A percentile compares a stretch with the other conserved stretches of the same genome.
phyloP scores from a whole-genome alignment of 2,113 vertebrate species.

The Rhinolophus ferrumequinum region DNA sequence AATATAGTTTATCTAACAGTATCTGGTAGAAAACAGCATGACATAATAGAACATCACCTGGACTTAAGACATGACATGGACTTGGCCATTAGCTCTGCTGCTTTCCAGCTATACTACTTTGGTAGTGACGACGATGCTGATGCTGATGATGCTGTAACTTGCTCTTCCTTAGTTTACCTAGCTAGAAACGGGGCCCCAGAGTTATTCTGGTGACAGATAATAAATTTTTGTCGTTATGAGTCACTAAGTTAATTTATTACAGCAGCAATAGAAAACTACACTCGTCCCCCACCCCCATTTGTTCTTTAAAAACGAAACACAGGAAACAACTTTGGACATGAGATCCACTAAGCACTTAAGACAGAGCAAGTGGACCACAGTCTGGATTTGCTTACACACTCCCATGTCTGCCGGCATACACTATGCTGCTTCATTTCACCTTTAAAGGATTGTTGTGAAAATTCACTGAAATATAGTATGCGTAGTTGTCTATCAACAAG shows the following conservation, averaged over 20 bases:
- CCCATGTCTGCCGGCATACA: neutral
- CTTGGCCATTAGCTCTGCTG: neutral
- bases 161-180: neutral
- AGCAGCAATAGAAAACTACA: neutral
- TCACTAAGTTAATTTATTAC: neutral
- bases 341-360: neutral
- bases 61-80: neutral
- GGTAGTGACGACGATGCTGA: neutral
- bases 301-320: neutral
- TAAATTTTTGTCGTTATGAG: neutral
- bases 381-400: neutral
- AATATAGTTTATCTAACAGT: neutral
- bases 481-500: neutral
- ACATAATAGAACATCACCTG: neutral
- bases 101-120: neutral
- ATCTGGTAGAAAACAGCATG: neutral
- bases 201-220: neutral
- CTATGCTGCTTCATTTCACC: neutral
- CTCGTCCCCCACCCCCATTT: neutral
- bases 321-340: neutral
- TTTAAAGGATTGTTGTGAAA: neutral
- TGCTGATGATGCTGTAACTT: neutral
- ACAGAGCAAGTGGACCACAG: slow-evolving; percentile 4
- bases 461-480: slow-evolving; percentile 72
- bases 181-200: neutral